Conservation (phyloP, 2,113 vertebrate genomes). For the Plotosus lineatus region DNA sequence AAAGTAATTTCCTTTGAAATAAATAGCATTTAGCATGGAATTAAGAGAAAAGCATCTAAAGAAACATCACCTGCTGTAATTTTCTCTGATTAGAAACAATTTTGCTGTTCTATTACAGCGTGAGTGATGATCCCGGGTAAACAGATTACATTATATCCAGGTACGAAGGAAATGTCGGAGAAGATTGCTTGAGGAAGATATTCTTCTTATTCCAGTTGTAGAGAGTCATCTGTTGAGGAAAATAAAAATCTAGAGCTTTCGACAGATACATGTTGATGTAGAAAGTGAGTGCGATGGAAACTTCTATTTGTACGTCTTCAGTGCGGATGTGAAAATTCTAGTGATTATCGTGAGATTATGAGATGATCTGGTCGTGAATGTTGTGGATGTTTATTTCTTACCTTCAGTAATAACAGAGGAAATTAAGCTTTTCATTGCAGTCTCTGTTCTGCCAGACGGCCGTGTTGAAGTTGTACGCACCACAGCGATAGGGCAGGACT, state of each 20-base stretch:
- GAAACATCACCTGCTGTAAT: neutral
- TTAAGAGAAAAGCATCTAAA: no score
- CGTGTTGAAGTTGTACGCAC: conserved; percentile 37
- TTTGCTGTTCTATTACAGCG: neutral
- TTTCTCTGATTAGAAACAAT: neutral
- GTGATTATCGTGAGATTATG: neutral
- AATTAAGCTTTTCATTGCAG: neutral
- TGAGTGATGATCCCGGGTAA: neutral
- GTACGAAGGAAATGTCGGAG: neutral
- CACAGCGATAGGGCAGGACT: conserved; percentile 38
- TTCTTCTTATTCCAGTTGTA: conserved; percentile 4
- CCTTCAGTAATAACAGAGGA: conserved; percentile 8
- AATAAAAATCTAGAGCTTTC: neutral
- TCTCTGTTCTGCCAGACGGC: conserved; percentile 17
- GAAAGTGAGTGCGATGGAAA: neutral
- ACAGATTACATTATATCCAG: neutral
- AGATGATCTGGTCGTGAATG: neutral
- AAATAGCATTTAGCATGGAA: neutral
- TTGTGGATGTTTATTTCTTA: neutral
- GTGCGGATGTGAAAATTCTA: neutral
- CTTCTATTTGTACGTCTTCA: neutral
- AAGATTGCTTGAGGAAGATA: neutral
- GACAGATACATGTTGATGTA: neutral
- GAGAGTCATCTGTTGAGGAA: neutral
- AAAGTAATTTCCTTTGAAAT: no score